Base-by-base conservation (phyloP, 2,888 invertebrate species). In the Muscina levida region DNA sequence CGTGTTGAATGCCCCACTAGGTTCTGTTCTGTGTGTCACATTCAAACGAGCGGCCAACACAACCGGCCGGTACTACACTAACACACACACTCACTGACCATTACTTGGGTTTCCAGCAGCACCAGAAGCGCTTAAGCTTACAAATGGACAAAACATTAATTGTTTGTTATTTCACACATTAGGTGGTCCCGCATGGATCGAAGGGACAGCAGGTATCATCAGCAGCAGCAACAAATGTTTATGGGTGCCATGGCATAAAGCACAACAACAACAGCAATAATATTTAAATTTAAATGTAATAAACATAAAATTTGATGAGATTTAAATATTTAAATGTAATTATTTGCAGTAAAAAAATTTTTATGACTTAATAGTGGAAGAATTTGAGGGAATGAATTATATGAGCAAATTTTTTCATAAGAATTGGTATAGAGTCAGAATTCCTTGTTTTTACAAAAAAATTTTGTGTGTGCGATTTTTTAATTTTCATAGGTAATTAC, bases 101-200 rank as follows among this genome's bases (percentile, higher is more conserved):
- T n/a, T n/a, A n/a, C n/a, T n/a, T n/a, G n/a, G 46, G 15, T 65
- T 44, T 24, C 22, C 2, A 44, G 65, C 2, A 44, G 65, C 26
- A 44, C 13, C 46, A 46, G 42, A 62, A 44, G 26, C 46, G 10
- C 65, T 46, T 44, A 65, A 46, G 65, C 44, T 26, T 46, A 31
- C 15, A 53, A 39, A 37, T 59, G 59, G 59, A 37, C 59, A 53
- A 39, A 53, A 39, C 22, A 37, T 67, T 67, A 67, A 67, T 67
- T 67, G 67, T 53, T 67, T 67, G 53, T 67, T 67, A 39, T 67
- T 53, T 67, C 51, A 67, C 53, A 53, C 67, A 51, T 67, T 67
- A 51, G 67, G 67, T 67, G 67, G 39, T 67, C 48, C 31, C 26
- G 19, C 13, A 17, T 48, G 48, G 48, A 31, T 31, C 8, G 4